A percentile compares a stretch with the other conserved stretches of the same genome.
Conservation (phyloP, 2,888 invertebrate species). For the Elegia similella region DNA sequence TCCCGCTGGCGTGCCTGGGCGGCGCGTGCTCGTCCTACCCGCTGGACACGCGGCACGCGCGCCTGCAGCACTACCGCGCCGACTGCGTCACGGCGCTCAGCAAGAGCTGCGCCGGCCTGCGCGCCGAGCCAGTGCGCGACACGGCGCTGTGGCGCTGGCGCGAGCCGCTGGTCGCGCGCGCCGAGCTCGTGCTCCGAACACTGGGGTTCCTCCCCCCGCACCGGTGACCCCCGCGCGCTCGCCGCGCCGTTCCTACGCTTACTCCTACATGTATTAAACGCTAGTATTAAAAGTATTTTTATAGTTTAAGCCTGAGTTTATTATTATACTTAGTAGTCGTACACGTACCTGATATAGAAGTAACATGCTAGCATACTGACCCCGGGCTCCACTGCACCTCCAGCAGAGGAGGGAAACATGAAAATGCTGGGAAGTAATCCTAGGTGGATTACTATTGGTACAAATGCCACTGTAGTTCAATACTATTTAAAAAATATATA, state of each 20-base stretch:
- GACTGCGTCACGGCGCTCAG: constrained; percentile 94
- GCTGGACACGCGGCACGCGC: constrained; percentile 90
- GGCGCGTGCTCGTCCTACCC: constrained; percentile 92
- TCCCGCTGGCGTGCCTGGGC: constrained; percentile 93
- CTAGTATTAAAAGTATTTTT: constrained; percentile 66
- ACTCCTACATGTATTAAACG: constrained; percentile 33
- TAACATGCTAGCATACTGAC: too few relatives aligned
- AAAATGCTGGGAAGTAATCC: too few relatives aligned
- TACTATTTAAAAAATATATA: too few relatives aligned
- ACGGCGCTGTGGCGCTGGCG: constrained; percentile 94
- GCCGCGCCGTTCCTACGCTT: constrained; percentile 13
- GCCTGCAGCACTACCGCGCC: constrained; percentile 96
- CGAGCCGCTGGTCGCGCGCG: constrained; percentile 86
- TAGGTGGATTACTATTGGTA: too few relatives aligned
- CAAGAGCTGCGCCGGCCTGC: constrained; percentile 91
- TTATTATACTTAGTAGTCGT: constrained; percentile 19
- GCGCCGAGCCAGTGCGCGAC: constrained; percentile 91
- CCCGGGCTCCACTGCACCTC: too few relatives aligned
- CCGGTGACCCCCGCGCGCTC: constrained; percentile 37
- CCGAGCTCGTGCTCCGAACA: constrained; percentile 85
- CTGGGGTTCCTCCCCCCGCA: constrained; percentile 85
- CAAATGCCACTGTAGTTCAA: too few relatives aligned
- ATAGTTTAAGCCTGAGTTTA: constrained; percentile 37
- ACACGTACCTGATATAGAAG: too few relatives aligned
- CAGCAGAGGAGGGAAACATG: too few relatives aligned